These are phyloP conservation scores for Wiebesia pumilae DNA, from an alignment of 1,140 invertebrate species.

Conservation along the genomic window DNA sequence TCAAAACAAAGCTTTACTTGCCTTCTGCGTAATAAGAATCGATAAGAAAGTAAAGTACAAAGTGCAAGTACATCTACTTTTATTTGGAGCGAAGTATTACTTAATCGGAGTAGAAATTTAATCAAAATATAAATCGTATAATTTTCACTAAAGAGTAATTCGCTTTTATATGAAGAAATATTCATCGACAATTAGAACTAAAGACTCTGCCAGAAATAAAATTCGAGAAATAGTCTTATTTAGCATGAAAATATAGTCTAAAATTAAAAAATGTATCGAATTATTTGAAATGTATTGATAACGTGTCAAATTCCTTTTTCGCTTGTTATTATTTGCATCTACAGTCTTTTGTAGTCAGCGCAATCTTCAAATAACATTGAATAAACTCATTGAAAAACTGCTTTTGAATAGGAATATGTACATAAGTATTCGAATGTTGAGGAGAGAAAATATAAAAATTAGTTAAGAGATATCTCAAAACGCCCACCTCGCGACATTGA, in stretches of 20 bases:
- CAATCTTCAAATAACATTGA: no score
- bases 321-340: no score
- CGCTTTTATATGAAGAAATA: neutral
- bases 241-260: slow-evolving; percentile 14
- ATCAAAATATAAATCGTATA: neutral
- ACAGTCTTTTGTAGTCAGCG: no score
- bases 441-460: neutral
- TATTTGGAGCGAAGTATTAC: neutral
- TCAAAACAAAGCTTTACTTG: neutral
- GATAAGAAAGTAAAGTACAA: neutral
- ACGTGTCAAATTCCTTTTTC: neutral
- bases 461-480: neutral
- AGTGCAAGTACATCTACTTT: neutral
- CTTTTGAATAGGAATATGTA: neutral
- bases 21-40: neutral
- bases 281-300: slow-evolving; percentile 10
- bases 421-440: slow-evolving; percentile 24
- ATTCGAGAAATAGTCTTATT: neutral
- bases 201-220: neutral
- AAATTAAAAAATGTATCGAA: neutral
- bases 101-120: neutral
- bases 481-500: slow-evolving; percentile 8
- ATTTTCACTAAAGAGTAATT: neutral
- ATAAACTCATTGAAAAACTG: neutral
- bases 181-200: neutral